A percentile compares a stretch with the other conserved stretches of the same genome.
Conservation (phyloP, 2,797 vertebrate genomes). For the Helarctos malayanus region DNA sequence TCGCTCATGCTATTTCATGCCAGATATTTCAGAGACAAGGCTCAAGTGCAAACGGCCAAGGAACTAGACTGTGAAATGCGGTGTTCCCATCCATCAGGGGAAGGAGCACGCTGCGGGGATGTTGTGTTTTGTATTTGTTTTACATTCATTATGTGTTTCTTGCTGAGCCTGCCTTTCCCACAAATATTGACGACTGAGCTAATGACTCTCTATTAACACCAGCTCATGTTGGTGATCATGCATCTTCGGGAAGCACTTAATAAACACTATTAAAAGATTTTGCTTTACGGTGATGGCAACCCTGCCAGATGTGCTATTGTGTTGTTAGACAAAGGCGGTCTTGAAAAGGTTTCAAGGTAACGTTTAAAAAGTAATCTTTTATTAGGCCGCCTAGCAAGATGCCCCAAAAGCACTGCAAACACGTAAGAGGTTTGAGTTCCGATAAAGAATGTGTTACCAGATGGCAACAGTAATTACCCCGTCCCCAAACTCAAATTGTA, state of each 20-base stretch:
- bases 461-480: conserved; percentile 81
- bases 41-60: conserved; percentile 74
- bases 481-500: conserved; percentile 81
- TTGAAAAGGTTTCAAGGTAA: conserved; percentile 83
- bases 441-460: conserved; percentile 81
- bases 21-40: conserved; percentile 67
- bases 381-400: conserved; percentile 81
- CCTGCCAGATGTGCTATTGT: conserved; percentile 79
- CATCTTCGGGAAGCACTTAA: conserved; percentile 82
- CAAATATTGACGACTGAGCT: conserved; percentile 76
- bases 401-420: conserved; percentile 75
- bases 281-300: conserved; percentile 73
- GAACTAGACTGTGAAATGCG: conserved; percentile 49
- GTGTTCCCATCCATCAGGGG: conserved; percentile 73
- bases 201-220: conserved; percentile 77
- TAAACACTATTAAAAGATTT: conserved; percentile 79
- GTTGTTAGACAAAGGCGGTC: conserved; percentile 84
- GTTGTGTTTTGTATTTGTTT: conserved; percentile 75
- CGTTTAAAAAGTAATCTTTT: conserved; percentile 86
- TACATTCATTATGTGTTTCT: conserved; percentile 75
- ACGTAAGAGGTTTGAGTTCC: conserved; percentile 79
- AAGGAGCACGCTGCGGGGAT: conserved; percentile 66
- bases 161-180: conserved; percentile 77
- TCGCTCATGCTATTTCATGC: conserved; percentile 81
- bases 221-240: conserved; percentile 67